These are phyloP conservation scores for Epinotia brunnichana DNA, from an alignment of 2,888 invertebrate genomes.

Conservation along the genomic window DNA sequence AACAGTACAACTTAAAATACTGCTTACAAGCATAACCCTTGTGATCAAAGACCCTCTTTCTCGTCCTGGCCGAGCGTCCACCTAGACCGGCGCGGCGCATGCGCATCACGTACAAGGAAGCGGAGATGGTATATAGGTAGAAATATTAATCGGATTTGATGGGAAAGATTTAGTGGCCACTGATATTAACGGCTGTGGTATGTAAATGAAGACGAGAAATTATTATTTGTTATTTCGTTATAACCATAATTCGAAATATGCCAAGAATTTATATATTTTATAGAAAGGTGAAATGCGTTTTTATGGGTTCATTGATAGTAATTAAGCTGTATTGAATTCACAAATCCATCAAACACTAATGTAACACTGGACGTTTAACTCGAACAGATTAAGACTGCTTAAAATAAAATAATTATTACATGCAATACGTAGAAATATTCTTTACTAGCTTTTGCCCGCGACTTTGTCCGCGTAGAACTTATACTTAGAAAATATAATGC, in stretches of 20 bases:
- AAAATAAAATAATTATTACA: no score
- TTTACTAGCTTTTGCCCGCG: no score
- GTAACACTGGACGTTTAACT: no score
- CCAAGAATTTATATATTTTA: no score
- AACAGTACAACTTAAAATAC: conserved; percentile 7
- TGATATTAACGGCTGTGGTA: conserved; percentile 23
- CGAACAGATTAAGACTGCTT: no score
- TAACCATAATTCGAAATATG: neutral
- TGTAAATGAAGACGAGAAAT: conserved; percentile 10
- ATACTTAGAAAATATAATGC: no score
- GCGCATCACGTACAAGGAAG: conserved; percentile 81
- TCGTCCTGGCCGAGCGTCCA: conserved; percentile 55
- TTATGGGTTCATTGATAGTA: no score
- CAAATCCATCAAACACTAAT: no score
- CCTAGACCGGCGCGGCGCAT: conserved; percentile 67
- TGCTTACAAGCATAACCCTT: conserved; percentile 8
- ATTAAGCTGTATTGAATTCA: no score
- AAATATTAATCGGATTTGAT: conserved; percentile 74
- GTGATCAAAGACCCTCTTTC: conserved; percentile 16
- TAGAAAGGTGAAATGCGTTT: no score
- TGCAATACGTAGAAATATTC: no score
- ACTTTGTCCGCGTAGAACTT: no score
- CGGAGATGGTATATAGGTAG: conserved; percentile 65
- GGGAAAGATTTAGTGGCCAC: conserved; percentile 43
- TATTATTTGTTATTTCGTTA: neutral